A percentile compares a stretch with the other conserved stretches of the same genome.
Evolutionary conservation across 2,888 invertebrate species (phyloP).

Genomic region (Oxyteleia sp.): DNA sequence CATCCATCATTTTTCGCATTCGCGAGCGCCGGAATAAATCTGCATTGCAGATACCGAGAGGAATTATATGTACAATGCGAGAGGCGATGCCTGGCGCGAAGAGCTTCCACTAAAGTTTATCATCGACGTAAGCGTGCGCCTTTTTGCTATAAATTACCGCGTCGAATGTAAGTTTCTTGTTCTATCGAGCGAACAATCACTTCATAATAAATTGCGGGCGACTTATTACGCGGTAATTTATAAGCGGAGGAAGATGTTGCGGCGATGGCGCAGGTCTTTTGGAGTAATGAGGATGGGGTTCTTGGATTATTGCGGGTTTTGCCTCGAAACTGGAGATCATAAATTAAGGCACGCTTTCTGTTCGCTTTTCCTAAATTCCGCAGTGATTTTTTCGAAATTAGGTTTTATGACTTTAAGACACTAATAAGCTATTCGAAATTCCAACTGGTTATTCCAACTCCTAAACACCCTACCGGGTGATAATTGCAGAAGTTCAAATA

Average conservation of each 20-base stretch:
- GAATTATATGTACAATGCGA: constrained; percentile 39
- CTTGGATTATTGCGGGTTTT: no score
- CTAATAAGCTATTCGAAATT: no score
- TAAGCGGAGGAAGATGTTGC: constrained; percentile 19
- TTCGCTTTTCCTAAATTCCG: no score
- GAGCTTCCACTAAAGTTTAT: constrained; percentile 16
- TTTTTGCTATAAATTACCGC: constrained; percentile 39
- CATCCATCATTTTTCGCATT: constrained; percentile 55
- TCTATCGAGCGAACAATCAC: constrained; percentile 53
- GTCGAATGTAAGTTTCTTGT: constrained; percentile 38
- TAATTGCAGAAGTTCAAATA: no score
- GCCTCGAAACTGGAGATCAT: no score
- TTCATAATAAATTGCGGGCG: constrained; percentile 49
- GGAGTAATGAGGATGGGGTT: constrained; percentile 44
- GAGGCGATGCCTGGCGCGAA: background rate
- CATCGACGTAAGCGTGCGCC: constrained; percentile 21
- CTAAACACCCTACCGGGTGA: no score
- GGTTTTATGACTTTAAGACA: no score
- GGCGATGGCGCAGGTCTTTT: constrained; percentile 14
- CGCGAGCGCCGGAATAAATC: constrained; percentile 14
- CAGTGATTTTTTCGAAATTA: no score
- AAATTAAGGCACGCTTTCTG: no score
- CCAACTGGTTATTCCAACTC: no score
- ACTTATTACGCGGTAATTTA: constrained; percentile 56
- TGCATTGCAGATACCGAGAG: constrained; percentile 54